A percentile compares a stretch with the other conserved stretches of the same genome.
These are phyloP conservation scores for Chelon auratus DNA, from an alignment of 2,797 vertebrate genomes.

Conservation along the genomic window DNA sequence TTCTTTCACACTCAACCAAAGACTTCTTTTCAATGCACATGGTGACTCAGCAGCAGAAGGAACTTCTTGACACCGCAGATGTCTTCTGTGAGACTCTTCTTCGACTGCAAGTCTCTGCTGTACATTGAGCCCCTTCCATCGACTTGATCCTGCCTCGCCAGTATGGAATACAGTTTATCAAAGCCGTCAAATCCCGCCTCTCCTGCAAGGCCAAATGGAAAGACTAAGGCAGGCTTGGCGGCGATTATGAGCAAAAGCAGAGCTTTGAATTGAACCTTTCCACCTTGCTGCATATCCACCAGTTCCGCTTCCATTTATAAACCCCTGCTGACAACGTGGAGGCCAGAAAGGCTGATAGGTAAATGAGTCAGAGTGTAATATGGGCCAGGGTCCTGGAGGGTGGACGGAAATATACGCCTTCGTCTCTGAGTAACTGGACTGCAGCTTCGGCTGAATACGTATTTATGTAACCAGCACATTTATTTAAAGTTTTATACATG, in stretches of 20 bases:
- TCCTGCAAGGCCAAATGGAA: slow-evolving; percentile 19
- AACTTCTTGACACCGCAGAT: slow-evolving; percentile 30
- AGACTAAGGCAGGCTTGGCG: slow-evolving; percentile 30
- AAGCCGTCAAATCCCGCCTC: slow-evolving; percentile 19
- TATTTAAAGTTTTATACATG: slow-evolving; percentile 26
- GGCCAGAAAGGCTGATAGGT: slow-evolving; percentile 31
- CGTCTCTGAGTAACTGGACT: slow-evolving; percentile 27
- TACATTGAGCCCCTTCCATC: slow-evolving; percentile 32
- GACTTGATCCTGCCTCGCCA: slow-evolving; percentile 25
- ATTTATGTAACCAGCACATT: slow-evolving; percentile 39
- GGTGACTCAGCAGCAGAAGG: slow-evolving; percentile 56
- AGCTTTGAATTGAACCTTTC: slow-evolving; percentile 47
- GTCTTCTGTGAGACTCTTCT: slow-evolving; percentile 38
- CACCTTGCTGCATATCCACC: slow-evolving; percentile 16
- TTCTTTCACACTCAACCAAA: slow-evolving; percentile 19
- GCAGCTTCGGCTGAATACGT: slow-evolving; percentile 21
- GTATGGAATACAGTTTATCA: slow-evolving; percentile 37
- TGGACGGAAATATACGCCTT: slow-evolving; percentile 54
- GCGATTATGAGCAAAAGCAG: slow-evolving; percentile 49
- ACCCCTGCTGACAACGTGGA: slow-evolving; percentile 44
- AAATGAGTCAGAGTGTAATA: slow-evolving; percentile 49
- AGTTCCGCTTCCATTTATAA: slow-evolving; percentile 61
- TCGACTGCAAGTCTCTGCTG: slow-evolving; percentile 38
- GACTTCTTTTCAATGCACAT: slow-evolving; percentile 17
- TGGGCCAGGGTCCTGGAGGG: slow-evolving; percentile 41